A percentile compares a stretch with the other conserved stretches of the same genome.
phyloP scores from a whole-genome alignment of 64 coral and sea anemone species.

The Montipora sp. region DNA sequence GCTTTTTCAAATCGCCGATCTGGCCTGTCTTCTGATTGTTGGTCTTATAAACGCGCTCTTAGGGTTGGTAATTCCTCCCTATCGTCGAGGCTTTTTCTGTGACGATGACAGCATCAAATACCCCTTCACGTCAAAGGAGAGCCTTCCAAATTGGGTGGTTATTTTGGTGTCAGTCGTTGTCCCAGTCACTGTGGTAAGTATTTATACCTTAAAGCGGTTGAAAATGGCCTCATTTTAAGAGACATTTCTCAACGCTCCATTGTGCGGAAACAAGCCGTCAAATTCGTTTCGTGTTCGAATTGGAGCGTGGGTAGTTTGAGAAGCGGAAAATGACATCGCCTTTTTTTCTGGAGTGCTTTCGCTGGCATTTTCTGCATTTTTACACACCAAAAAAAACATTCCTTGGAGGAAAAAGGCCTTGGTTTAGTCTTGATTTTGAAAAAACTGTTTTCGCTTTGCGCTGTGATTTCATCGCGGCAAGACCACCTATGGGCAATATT shows the following conservation, averaged over 20 bases:
- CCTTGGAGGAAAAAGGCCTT: background rate
- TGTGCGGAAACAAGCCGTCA: background rate
- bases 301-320: background rate
- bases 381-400: background rate
- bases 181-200: conserved; percentile 48
- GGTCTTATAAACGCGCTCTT: conserved; percentile 2
- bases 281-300: background rate
- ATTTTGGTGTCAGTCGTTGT: conserved; percentile 27
- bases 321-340: background rate
- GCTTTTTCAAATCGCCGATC: conserved; percentile 28
- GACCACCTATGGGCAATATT: background rate
- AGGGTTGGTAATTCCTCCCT: conserved; percentile 31
- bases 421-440: background rate
- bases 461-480: background rate
- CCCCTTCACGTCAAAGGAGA: conserved; percentile 10
- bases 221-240: conserved; percentile 1
- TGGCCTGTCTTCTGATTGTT: conserved; percentile 18
- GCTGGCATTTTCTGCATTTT: background rate
- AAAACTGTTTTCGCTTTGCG: background rate
- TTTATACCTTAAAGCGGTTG: background rate
- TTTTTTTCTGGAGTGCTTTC: background rate
- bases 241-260: background rate
- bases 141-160: background rate
- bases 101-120: conserved; percentile 63
- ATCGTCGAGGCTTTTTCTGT: conserved; percentile 61